Base-by-base conservation (phyloP, 2,888 invertebrate species). In the Thymelicus sylvestris region DNA sequence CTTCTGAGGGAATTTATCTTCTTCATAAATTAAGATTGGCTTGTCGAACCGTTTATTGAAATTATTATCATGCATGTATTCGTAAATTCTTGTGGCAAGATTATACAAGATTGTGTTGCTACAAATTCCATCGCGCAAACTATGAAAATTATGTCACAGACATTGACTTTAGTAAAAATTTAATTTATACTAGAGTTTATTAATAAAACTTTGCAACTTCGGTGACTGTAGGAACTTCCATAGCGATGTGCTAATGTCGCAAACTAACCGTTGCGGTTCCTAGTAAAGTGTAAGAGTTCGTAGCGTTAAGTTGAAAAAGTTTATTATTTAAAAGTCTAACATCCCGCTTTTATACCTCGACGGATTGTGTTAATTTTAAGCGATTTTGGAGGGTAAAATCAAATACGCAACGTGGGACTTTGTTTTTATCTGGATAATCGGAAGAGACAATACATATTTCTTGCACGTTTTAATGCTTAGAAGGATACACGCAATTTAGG, bases 311-410 rank as follows among this genome's bases (percentile, higher is more conserved):
- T 41, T 70, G 65, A 50, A 65, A 50, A 44, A 47, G 64, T 69
- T 69, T 69, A 69, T 70, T 65, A 70, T 70, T 70, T 70, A 60
- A 65, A 60, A 59, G 52, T 60, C 68, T 60, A 24, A 65, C 68
- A 44, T n/a, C n/a, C 47, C 24, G 38, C 64, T 44, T 48, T 55
- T 8, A 24, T 52, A 52, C 24, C 10, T 55, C 12, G 24, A 15
- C 19, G 55, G n/a, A 19, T 52, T 19, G 7, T 52, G 52, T 52
- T 52, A 19, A 52, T 52, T 8, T 52, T 19, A 15, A 19, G 19
- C 19, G 7, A 52, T 52, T 41, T 44, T 44, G 44, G 8, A 44
- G 4, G 8, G 44, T 41, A 31, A 31, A 31, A 31, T 31, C 5
- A 31, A 31, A 31, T 31, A 31, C 31, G 5, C 31, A 3, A 31